Evolutionary conservation across 2,113 vertebrate species (phyloP).

Genomic region (Megalops atlanticus): DNA sequence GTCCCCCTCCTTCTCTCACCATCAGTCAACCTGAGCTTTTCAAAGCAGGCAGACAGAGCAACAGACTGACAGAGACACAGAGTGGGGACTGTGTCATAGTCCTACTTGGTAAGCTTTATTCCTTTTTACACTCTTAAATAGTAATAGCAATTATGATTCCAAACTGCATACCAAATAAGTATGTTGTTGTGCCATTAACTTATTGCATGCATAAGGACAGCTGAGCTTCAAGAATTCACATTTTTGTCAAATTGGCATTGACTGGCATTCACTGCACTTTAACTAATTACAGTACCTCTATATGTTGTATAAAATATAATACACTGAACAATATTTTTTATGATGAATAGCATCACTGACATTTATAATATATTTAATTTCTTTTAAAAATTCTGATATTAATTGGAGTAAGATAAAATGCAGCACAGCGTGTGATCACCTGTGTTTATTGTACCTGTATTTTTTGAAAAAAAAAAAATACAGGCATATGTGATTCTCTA

Average conservation of each 20-base stretch:
- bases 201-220: neutral
- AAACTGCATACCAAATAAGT: neutral
- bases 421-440: neutral
- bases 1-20: conserved; percentile 45
- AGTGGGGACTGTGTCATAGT: conserved; percentile 41
- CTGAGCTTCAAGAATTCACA: neutral
- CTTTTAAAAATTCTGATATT: too few relatives aligned
- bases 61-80: conserved; percentile 43
- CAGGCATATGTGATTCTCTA: too few relatives aligned
- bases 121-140: neutral
- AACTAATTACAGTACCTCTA: neutral
- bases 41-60: conserved; percentile 48
- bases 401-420: too few relatives aligned
- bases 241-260: neutral
- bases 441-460: neutral
- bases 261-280: neutral
- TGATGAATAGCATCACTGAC: neutral
- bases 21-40: conserved; percentile 47
- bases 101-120: conserved; percentile 51
- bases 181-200: neutral
- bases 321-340: neutral
- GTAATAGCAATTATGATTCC: neutral
- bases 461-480: neutral
- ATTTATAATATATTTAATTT: too few relatives aligned
- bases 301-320: neutral